Base-by-base conservation (phyloP, 2,888 invertebrate genomes). In the Oxyscelio sp. region DNA sequence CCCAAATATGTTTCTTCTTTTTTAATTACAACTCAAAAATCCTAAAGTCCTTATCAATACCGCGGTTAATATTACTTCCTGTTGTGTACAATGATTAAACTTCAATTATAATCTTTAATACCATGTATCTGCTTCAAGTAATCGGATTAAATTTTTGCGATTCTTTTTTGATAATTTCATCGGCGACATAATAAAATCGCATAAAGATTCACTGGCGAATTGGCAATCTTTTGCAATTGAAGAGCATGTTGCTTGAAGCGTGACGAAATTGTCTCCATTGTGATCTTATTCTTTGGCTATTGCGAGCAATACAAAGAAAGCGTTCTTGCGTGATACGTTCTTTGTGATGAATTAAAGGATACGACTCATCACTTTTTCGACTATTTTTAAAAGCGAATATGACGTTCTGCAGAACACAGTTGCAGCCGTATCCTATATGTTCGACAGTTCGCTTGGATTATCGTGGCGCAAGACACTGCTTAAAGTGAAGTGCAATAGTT, bases 311-410 rank as follows among this genome's bases (percentile, higher is more conserved):
- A 83, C 80, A 75, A 84, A 85, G 85, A 85, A 87, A 81, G 83
- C 81, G 59, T 75, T 78, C 84, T 86, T 85, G 81, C 83, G 83
- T 81, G 80, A 85, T 66, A 78, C 54, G 45, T 74, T 82, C 77
- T 61, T 85, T 68, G 56, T 50, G 77, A 83, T 81, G 83, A 70
- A 86, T 87, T 79, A 79, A 80, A 86, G 81, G 77, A 81, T 78
- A 75, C 58, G 85, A 84, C 65, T 85, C 85, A 87, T 87, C 87
- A 87, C 87, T 83, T 87, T 86, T 80, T 68, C 40, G 58, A 70
- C 61, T 48, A 75, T 87, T 80, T 75, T 86, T 85, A 82, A 86
- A 88, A 86, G 90, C 87, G 90, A 90, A 90, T 84, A 89, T 87
- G 88, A 87, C 85, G 74, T 74, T 81, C 58, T 77, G 34, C 40